Conservation (phyloP, 2,888 invertebrate species). For the Malacosoma neustria region DNA sequence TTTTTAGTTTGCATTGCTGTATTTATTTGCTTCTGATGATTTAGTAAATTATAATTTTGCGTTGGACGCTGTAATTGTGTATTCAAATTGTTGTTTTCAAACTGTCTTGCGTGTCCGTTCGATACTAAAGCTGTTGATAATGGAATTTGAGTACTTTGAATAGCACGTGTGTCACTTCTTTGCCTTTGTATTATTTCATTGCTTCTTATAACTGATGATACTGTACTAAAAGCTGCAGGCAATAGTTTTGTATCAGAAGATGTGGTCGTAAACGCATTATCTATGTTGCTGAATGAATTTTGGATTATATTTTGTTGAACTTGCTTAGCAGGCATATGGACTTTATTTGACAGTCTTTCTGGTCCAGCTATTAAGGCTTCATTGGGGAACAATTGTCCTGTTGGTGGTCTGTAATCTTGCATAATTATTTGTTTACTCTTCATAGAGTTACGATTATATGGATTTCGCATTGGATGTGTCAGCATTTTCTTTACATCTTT, state of each 20-base stretch:
- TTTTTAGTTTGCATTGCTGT: slow-evolving; percentile 18
- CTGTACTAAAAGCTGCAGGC: slow-evolving; percentile 29
- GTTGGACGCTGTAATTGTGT: slow-evolving; percentile 20
- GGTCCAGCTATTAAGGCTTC: slow-evolving; percentile 39
- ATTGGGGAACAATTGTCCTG: slow-evolving; percentile 51
- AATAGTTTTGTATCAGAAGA: slow-evolving; percentile 49
- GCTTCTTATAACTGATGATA: slow-evolving; percentile 23
- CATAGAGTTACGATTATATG: slow-evolving; percentile 43
- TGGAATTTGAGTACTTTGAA: slow-evolving; percentile 22
- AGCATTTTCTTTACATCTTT: slow-evolving; percentile 75
- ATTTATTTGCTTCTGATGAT: slow-evolving; percentile 24
- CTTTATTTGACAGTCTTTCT: slow-evolving; percentile 38
- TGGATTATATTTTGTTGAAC: slow-evolving; percentile 31
- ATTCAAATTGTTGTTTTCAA: slow-evolving; percentile 21
- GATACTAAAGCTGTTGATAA: slow-evolving; percentile 22
- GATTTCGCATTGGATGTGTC: slow-evolving; percentile 62
- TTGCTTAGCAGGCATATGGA: slow-evolving; percentile 46
- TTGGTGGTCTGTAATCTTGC: slow-evolving; percentile 62
- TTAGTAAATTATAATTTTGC: slow-evolving; percentile 21
- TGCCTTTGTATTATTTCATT: slow-evolving; percentile 41
- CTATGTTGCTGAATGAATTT: slow-evolving; percentile 26
- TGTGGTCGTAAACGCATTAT: slow-evolving; percentile 41
- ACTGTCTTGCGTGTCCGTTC: slow-evolving; percentile 32
- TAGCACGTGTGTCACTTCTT: slow-evolving; percentile 30
- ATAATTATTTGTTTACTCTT: slow-evolving; percentile 50